Conservation (phyloP, 1,140 invertebrate species). For the Sinella curviseta region DNA sequence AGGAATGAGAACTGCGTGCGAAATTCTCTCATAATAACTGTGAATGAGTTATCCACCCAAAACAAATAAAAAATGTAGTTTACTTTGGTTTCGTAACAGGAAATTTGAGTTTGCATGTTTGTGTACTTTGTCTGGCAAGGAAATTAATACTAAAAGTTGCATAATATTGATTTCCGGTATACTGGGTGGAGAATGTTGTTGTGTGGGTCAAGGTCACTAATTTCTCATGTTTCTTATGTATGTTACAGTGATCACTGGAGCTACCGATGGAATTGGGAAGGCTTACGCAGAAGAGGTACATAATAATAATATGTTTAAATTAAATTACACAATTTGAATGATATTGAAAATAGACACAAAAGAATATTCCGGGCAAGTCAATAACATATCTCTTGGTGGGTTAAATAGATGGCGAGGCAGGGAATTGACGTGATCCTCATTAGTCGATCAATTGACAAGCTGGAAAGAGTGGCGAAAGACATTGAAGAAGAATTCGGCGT, state of each 20-base stretch:
- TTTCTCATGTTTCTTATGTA: background rate
- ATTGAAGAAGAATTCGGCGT: constrained; percentile 76
- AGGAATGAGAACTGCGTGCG: no score
- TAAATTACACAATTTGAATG: constrained; percentile 3
- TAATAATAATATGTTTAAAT: background rate
- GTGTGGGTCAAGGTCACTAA: no score
- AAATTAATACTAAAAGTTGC: no score
- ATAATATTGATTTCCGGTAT: no score
- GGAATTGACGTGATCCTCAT: constrained; percentile 86
- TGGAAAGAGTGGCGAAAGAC: constrained; percentile 76
- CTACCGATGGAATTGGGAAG: constrained; percentile 90
- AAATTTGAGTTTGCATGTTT: no score
- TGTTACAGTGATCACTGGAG: constrained; percentile 75
- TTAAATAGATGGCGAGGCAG: constrained; percentile 69
- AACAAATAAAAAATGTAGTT: no score
- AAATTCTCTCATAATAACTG: no score
- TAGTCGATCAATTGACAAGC: constrained; percentile 78
- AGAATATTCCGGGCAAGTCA: constrained; percentile 42
- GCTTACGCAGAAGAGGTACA: constrained; percentile 75
- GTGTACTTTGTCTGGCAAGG: no score
- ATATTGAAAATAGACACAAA: no score
- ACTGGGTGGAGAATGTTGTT: no score
- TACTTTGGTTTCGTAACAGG: no score
- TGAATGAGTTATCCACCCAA: no score
- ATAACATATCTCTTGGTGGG: background rate